Evolutionary conservation across 1,140 invertebrate species (phyloP), one percentile per base, ranked within the genome.

Genomic region (Ericerus pela): DNA sequence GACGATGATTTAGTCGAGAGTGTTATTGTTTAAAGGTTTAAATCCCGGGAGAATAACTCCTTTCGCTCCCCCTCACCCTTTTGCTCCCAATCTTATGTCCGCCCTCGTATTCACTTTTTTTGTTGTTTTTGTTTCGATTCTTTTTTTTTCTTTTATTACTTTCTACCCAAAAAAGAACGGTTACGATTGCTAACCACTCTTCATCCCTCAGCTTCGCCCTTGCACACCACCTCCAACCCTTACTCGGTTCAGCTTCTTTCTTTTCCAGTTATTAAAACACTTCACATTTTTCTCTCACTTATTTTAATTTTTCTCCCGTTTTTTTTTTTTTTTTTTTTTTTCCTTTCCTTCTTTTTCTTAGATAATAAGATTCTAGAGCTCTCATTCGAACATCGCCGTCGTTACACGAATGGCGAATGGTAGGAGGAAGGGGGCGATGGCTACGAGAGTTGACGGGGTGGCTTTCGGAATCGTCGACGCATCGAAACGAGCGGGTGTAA

Each of bases 201-300:
- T 24, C 14, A 33, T 33, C n/a, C n/a, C n/a, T n/a, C n/a, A n/a
- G n/a, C n/a, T n/a, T n/a, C n/a, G n/a, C n/a, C n/a, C n/a, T n/a
- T n/a, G n/a, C n/a, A n/a, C n/a, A n/a, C n/a, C n/a, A n/a, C n/a
- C n/a, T n/a, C n/a, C n/a, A n/a, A n/a, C n/a, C n/a, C n/a, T n/a
- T n/a, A n/a, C n/a, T n/a, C n/a, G n/a, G n/a, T n/a, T n/a, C n/a
- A 55, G 43, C 55, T 56, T 59, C 55, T 47, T 43, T 59, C 41
- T 47, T 55, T 47, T n/a, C n/a, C 54, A 52, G 54, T 59, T 59
- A 59, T 59, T 59, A 59, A 59, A 59, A 59, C 58, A 59, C 58
- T 59, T 59, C 58, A 59, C 58, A 59, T 59, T 59, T 59, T 59
- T 59, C 58, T 55, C 55, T 54, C 58, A 36, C 47, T 56, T 53